Percentiles rank a stretch among this genome's conserved stretches.
Conservation (phyloP, 2,113 vertebrate species). For the pig (Sus scrofa) region DNA sequence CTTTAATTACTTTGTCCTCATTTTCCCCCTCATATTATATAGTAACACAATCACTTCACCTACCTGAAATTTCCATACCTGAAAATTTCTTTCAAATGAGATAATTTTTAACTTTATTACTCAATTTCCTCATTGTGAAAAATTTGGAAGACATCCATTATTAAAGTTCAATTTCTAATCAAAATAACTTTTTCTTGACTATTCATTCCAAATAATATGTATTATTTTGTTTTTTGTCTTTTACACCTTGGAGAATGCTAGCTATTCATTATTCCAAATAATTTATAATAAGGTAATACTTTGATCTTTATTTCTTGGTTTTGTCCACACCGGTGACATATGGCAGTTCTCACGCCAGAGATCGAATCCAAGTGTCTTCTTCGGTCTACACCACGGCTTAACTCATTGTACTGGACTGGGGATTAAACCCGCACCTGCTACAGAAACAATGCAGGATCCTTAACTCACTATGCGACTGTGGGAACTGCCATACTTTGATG, state of each 20-base stretch:
- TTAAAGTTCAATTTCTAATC: constrained; percentile 51
- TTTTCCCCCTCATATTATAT: background rate
- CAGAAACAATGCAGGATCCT: too few relatives aligned
- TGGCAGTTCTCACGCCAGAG: too few relatives aligned
- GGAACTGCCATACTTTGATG: too few relatives aligned
- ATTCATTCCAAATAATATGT: constrained; percentile 17
- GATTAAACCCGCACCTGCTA: too few relatives aligned
- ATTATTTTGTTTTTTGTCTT: constrained; percentile 12
- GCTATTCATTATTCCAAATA: background rate
- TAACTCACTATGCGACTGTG: too few relatives aligned
- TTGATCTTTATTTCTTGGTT: background rate
- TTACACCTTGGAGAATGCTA: constrained; percentile 24
- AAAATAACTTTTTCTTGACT: constrained; percentile 15
- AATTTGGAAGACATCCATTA: background rate
- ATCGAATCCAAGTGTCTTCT: too few relatives aligned
- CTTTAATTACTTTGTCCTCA: constrained; percentile 3
- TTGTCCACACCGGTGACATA: too few relatives aligned
- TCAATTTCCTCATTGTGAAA: constrained; percentile 12
- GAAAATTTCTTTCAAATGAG: background rate
- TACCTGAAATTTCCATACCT: background rate
- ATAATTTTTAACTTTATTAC: background rate
- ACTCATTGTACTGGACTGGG: too few relatives aligned
- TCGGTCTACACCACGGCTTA: too few relatives aligned
- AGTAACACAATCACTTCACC: background rate
- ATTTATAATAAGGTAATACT: constrained; percentile 28